Conservation (phyloP, 1,140 invertebrate genomes). For the Drosophila mojavensis region DNA sequence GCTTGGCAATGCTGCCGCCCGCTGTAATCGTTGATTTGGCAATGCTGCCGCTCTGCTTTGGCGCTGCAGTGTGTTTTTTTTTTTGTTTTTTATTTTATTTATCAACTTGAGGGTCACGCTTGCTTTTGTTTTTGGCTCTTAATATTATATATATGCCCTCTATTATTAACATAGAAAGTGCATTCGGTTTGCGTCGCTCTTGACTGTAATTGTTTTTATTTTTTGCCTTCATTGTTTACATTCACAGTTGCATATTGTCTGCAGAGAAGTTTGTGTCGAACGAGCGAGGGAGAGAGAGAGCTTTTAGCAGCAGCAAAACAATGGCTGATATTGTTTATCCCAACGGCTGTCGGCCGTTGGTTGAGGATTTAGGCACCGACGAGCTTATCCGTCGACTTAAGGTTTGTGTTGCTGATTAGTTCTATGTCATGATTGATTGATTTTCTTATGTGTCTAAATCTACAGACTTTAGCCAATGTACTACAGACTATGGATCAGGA, state of each 20-base stretch:
- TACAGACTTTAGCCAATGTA: conserved; percentile 94
- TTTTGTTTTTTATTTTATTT: conserved; percentile 30
- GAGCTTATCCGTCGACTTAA: conserved; percentile 97
- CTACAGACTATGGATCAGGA: conserved; percentile 98
- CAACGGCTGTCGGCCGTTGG: conserved; percentile 93
- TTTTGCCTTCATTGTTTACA: conserved; percentile 5
- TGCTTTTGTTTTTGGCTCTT: conserved; percentile 35
- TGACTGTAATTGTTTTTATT: not conserved
- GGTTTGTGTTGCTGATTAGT: conserved; percentile 84
- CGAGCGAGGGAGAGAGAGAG: conserved; percentile 1
- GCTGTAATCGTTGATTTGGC: conserved; percentile 66
- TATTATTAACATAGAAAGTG: conserved; percentile 3
- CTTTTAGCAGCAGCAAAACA: conserved; percentile 24
- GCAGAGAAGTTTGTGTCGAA: not conserved
- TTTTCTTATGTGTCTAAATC: too few species aligned
- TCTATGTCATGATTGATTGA: too few species aligned
- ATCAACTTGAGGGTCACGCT: conserved; percentile 53
- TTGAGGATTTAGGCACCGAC: conserved; percentile 96
- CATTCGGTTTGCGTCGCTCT: not conserved
- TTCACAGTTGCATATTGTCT: conserved; percentile 21
- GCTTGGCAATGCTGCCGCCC: conserved; percentile 72
- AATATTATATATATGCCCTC: conserved; percentile 19
- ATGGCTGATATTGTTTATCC: conserved; percentile 91
- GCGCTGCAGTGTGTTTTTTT: conserved; percentile 25
- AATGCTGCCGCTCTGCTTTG: conserved; percentile 53